phyloP scores from a whole-genome alignment of 2,888 invertebrate genomes.

The Mimumesa dahlbomi region DNA sequence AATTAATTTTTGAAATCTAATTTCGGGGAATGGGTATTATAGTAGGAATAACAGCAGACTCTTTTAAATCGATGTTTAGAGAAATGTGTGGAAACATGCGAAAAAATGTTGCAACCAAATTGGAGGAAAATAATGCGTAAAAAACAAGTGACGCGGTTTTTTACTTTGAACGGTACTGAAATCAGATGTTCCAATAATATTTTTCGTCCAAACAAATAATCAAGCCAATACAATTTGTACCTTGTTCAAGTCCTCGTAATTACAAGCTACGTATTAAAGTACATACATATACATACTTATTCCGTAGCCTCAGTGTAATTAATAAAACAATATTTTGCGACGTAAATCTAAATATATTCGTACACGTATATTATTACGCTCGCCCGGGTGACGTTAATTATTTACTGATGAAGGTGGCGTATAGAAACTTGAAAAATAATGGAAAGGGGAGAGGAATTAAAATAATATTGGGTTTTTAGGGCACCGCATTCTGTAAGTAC shows the following conservation, averaged over 20 bases:
- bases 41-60: too few relatives aligned
- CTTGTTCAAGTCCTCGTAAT: slow-evolving; percentile 11
- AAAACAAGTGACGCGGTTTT: too few relatives aligned
- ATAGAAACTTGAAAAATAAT: background rate
- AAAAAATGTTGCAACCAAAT: too few relatives aligned
- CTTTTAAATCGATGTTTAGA: too few relatives aligned
- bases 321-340: slow-evolving; percentile 1
- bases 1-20: too few relatives aligned
- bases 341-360: background rate
- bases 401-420: background rate
- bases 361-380: background rate
- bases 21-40: too few relatives aligned
- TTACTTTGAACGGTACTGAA: too few relatives aligned
- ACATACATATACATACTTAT: too few relatives aligned
- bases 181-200: background rate
- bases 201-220: background rate
- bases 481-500: background rate
- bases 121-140: too few relatives aligned
- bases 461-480: background rate
- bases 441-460: background rate
- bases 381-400: background rate
- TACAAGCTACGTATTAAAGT: slow-evolving; percentile 1
- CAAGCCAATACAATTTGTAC: slow-evolving; percentile 1
- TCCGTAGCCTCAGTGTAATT: slow-evolving; percentile 1
- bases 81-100: too few relatives aligned